Evolutionary conservation across 2,888 invertebrate species (phyloP).

Genomic region (Mesorhabditis belari): DNA sequence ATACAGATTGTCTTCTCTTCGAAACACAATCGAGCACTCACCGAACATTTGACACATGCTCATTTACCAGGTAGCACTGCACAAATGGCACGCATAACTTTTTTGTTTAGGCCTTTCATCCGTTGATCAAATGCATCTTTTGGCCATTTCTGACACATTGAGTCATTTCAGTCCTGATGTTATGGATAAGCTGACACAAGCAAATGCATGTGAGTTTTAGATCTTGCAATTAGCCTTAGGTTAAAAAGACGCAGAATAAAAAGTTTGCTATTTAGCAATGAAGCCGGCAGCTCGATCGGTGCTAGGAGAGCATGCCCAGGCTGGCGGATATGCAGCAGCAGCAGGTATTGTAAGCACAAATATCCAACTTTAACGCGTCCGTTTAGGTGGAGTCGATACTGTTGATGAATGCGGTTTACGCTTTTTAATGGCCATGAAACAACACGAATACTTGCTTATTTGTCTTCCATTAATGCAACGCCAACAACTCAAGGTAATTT

Average conservation of each 20-base stretch:
- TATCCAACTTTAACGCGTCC: background rate
- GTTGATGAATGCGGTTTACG: constrained; percentile 93
- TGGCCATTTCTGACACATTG: constrained; percentile 96
- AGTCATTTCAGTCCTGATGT: constrained; percentile 54
- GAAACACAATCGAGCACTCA: constrained; percentile 63
- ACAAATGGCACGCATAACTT: too few species aligned
- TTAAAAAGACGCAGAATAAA: background rate
- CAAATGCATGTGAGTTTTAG: constrained; percentile 65
- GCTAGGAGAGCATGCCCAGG: constrained; percentile 33
- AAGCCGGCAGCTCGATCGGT: constrained; percentile 35
- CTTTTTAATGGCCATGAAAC: constrained; percentile 88
- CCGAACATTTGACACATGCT: constrained; percentile 78
- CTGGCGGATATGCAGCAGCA: constrained; percentile 40
- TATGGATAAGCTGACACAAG: constrained; percentile 55
- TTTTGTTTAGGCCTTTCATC: constrained; percentile 41
- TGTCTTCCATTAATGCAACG: constrained; percentile 86
- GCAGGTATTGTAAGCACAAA: background rate
- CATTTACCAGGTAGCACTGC: too few species aligned
- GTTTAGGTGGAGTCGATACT: constrained; percentile 44
- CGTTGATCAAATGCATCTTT: constrained; percentile 90
- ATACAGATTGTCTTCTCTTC: constrained; percentile 20
- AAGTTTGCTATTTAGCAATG: constrained; percentile 17
- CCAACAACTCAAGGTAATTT: constrained; percentile 55
- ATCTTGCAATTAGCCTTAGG: background rate
- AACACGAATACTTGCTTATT: constrained; percentile 85